These are phyloP conservation scores for Callyntrura sp. DNA, from an alignment of 2,888 invertebrate species.

Conservation along the genomic window DNA sequence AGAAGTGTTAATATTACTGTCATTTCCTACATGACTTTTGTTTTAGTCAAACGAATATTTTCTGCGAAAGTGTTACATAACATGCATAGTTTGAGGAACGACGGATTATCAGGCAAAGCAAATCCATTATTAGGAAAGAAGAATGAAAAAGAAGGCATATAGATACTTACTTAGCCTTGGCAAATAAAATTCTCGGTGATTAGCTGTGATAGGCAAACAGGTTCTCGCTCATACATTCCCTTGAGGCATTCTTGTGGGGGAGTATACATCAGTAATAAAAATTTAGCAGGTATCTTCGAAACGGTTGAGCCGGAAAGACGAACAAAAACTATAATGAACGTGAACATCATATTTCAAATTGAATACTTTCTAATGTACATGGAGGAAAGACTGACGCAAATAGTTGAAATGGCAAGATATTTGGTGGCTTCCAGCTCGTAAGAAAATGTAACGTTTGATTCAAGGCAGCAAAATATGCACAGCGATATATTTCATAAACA, in stretches of 20 bases:
- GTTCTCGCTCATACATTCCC: too few species aligned
- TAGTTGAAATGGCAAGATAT: slow-evolving; percentile 62
- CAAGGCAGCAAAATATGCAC: neutral
- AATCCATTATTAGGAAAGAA: too few species aligned
- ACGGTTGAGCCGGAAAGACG: too few species aligned
- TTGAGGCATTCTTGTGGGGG: too few species aligned
- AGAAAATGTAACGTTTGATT: slow-evolving; percentile 5
- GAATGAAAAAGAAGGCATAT: too few species aligned
- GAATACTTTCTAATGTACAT: slow-evolving; percentile 71
- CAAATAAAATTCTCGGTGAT: too few species aligned
- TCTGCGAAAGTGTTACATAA: neutral
- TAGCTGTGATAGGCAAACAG: too few species aligned
- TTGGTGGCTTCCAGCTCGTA: slow-evolving; percentile 50
- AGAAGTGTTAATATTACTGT: too few species aligned
- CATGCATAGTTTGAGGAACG: neutral
- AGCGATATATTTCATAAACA: neutral
- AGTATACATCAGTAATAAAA: too few species aligned
- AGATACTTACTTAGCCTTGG: too few species aligned
- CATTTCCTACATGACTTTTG: neutral
- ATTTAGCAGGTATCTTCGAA: too few species aligned
- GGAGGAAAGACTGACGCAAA: slow-evolving; percentile 64
- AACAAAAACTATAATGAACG: slow-evolving; percentile 48
- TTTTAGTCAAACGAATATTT: neutral
- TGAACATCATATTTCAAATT: slow-evolving; percentile 74
- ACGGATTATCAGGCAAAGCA: too few species aligned